Evolutionary conservation across 1,140 invertebrate species (phyloP).

Genomic region (Polypedilum vanderplanki): DNA sequence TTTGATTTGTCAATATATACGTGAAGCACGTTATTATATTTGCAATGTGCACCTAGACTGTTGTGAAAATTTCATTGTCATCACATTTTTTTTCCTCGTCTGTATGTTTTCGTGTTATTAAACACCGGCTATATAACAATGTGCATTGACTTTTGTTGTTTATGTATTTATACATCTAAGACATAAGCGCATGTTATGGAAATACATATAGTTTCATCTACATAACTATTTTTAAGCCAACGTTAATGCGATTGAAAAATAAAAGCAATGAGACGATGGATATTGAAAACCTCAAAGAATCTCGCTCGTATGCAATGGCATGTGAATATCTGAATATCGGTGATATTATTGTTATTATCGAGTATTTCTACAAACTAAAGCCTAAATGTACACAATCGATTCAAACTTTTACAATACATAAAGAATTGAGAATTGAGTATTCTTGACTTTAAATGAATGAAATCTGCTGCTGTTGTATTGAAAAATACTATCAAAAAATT

Average conservation of each 20-base stretch:
- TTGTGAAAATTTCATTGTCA: background rate
- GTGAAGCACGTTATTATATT: background rate
- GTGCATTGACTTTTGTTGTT: background rate
- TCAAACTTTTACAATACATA: background rate
- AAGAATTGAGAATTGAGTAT: background rate
- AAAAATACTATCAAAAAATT: background rate
- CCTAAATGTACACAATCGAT: background rate
- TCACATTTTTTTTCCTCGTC: background rate
- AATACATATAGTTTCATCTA: too few species aligned
- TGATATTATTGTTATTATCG: background rate
- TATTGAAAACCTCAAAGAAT: background rate
- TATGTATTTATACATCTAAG: too few species aligned
- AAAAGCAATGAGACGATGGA: background rate
- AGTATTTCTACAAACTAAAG: background rate
- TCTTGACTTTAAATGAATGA: constrained; percentile 8
- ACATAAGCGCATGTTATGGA: too few species aligned
- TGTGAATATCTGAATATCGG: background rate
- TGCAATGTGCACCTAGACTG: background rate
- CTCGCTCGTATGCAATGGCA: background rate
- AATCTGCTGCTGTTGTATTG: background rate
- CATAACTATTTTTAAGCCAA: background rate
- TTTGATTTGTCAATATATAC: background rate
- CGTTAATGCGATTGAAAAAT: background rate
- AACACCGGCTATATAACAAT: constrained; percentile 10
- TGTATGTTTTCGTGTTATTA: background rate